Percentiles rank a stretch among this genome's conserved stretches.
These are phyloP conservation scores for Alfaro cultratus DNA, from an alignment of 2,797 vertebrate species.

Conservation along the genomic window DNA sequence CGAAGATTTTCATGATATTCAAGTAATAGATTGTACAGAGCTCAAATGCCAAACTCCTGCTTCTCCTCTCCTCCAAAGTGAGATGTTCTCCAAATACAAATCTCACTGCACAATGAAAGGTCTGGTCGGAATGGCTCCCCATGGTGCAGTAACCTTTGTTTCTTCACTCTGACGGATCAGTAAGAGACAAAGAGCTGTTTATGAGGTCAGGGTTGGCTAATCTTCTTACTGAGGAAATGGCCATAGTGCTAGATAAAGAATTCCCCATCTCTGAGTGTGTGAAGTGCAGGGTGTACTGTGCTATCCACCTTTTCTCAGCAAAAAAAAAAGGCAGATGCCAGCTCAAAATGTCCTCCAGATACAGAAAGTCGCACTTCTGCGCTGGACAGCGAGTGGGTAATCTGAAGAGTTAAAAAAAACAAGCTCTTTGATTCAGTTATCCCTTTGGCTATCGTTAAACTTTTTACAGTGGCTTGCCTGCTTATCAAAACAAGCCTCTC, in stretches of 20 bases:
- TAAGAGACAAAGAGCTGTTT: background rate
- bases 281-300: background rate
- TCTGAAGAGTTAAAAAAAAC: too few relatives aligned
- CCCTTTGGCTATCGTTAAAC: background rate
- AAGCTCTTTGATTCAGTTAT: background rate
- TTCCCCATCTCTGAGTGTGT: background rate
- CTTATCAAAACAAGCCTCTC: background rate
- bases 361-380: background rate
- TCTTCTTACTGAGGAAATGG: conserved; percentile 5
- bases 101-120: background rate
- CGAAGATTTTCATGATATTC: background rate
- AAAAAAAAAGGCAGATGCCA: background rate
- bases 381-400: too few relatives aligned
- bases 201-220: background rate
- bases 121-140: background rate
- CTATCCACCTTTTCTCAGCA: background rate
- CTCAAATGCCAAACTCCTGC: conserved; percentile 2
- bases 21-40: background rate
- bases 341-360: background rate
- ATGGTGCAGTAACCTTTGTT: conserved; percentile 1
- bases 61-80: conserved; percentile 1
- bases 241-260: background rate
- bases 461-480: background rate
- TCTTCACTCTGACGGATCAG: background rate
- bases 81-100: conserved; percentile 6